phyloP scores from a whole-genome alignment of 2,888 invertebrate species.

The Andricus curvator region DNA sequence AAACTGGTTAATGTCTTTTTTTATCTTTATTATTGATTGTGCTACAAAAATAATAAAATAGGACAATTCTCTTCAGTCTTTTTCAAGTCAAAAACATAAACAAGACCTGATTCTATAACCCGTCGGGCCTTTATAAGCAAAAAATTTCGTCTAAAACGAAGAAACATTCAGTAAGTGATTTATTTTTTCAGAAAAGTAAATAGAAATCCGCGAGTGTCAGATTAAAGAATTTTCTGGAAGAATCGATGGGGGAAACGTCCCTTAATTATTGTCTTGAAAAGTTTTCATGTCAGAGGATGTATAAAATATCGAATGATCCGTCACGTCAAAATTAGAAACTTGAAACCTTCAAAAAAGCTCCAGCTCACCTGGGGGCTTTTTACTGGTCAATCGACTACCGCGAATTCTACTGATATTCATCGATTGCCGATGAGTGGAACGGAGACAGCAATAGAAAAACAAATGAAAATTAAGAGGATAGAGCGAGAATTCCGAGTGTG shows the following conservation, averaged over 20 bases:
- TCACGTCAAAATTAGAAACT: background rate
- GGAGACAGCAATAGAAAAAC: too few species aligned
- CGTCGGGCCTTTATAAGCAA: background rate
- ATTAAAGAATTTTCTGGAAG: background rate
- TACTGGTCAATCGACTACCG: too few species aligned
- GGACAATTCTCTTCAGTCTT: background rate
- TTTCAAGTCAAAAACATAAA: background rate
- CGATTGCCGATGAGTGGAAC: too few species aligned
- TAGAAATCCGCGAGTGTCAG: background rate
- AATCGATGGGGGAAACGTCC: background rate
- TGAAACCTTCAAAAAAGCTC: background rate
- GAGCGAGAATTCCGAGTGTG: too few species aligned
- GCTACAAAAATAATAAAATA: too few species aligned
- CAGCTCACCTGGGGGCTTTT: too few species aligned
- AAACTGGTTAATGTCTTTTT: too few species aligned
- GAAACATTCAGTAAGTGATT: conserved; percentile 1
- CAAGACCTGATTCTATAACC: background rate
- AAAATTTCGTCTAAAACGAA: conserved; percentile 3
- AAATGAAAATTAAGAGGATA: too few species aligned
- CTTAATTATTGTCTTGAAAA: background rate
- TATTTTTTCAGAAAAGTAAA: background rate
- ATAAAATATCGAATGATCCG: conserved; percentile 3
- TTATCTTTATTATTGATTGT: too few species aligned
- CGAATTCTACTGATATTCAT: too few species aligned
- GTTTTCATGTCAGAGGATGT: too few species aligned